Evolutionary conservation across 2,888 invertebrate genomes (phyloP).

Genomic region (Dichetophora obliterata): DNA sequence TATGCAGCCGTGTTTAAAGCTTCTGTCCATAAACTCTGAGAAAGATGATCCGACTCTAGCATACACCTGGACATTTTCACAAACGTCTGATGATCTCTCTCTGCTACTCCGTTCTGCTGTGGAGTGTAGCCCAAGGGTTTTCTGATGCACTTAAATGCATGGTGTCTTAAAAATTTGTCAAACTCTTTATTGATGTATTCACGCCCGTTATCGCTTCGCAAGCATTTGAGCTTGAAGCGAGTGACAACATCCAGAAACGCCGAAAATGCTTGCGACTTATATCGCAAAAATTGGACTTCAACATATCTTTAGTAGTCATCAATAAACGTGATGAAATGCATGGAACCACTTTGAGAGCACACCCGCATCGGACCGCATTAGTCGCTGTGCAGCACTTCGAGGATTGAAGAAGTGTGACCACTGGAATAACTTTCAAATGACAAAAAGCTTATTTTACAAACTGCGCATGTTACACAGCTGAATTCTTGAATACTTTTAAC

Average conservation of each 20-base stretch:
- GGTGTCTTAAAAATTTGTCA: neutral
- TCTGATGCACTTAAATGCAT: neutral
- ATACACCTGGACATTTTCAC: neutral
- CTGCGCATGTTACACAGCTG: slow-evolving; percentile 26
- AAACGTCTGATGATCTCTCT: neutral
- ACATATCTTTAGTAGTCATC: slow-evolving; percentile 43
- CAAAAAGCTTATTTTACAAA: slow-evolving; percentile 27
- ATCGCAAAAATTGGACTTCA: slow-evolving; percentile 23
- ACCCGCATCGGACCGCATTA: slow-evolving; percentile 41
- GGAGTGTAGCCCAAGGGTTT: neutral
- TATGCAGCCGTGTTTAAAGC: no score
- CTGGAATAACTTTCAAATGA: neutral
- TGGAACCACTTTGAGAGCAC: slow-evolving; percentile 37
- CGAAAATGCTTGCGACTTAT: slow-evolving; percentile 36
- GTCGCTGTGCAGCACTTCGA: no score
- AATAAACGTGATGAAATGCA: slow-evolving; percentile 46
- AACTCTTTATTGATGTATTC: neutral
- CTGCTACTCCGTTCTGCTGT: neutral
- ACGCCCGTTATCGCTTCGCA: neutral
- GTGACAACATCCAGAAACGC: slow-evolving; percentile 24
- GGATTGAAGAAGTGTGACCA: neutral
- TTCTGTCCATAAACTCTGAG: slow-evolving; percentile 37
- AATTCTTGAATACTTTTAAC: neutral
- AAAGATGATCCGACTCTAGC: neutral
- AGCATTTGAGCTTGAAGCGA: neutral